phyloP scores from a whole-genome alignment of 1,140 invertebrate genomes.

The Drosophila repleta region DNA sequence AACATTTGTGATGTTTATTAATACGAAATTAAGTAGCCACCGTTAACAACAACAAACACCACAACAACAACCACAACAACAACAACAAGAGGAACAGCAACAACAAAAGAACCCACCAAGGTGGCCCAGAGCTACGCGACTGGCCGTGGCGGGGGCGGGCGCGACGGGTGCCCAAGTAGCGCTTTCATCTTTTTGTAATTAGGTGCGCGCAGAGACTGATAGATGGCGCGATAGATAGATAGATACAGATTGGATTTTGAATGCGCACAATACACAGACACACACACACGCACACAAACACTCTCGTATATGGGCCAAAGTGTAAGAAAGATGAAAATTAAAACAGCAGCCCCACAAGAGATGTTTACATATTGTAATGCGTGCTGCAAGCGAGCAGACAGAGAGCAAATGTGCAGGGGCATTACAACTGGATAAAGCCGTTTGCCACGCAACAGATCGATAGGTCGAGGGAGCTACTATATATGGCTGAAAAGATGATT shows the following conservation, averaged over 20 bases:
- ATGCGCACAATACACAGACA: conserved; percentile 15
- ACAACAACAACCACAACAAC: conserved; percentile 17
- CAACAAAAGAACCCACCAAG: conserved; percentile 39
- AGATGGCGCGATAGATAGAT: conserved; percentile 47
- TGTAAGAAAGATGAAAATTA: conserved; percentile 71
- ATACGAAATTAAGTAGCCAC: conserved; percentile 78
- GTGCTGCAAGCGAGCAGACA: conserved; percentile 9
- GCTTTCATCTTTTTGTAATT: conserved; percentile 82
- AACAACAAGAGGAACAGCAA: too few relatives aligned
- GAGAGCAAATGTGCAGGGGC: not conserved
- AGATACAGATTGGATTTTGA: conserved; percentile 47
- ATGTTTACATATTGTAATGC: conserved; percentile 59
- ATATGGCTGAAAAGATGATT: too few relatives aligned
- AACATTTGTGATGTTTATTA: conserved; percentile 81
- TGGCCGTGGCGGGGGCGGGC: conserved; percentile 1
- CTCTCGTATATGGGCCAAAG: conserved; percentile 40
- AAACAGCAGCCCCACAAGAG: conserved; percentile 58
- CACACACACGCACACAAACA: not conserved
- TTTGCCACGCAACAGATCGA: conserved; percentile 1
- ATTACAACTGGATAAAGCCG: conserved; percentile 6
- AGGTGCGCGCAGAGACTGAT: conserved; percentile 73
- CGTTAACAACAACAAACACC: conserved; percentile 52
- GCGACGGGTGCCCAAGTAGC: conserved; percentile 60
- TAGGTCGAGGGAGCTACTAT: not conserved
- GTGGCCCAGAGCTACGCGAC: too few relatives aligned